These are phyloP conservation scores for Spisula solida DNA, from an alignment of 2,888 invertebrate genomes.

Conservation along the genomic window DNA sequence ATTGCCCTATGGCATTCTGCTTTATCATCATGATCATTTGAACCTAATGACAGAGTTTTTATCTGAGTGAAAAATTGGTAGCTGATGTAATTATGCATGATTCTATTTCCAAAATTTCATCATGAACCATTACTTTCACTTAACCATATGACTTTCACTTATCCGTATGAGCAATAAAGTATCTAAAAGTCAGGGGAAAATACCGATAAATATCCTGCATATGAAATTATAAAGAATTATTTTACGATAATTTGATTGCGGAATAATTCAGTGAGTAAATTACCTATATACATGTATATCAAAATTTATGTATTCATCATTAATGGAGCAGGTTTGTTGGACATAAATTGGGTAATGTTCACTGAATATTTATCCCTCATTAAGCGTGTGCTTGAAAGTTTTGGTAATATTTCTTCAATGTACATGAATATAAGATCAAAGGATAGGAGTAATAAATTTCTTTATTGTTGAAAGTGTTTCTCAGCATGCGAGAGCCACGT, in stretches of 20 bases:
- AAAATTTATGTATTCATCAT: not conserved
- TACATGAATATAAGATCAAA: conserved; percentile 34
- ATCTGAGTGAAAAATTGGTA: not conserved
- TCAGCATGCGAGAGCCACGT: conserved; percentile 41
- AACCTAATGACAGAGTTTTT: not conserved
- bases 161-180: not conserved
- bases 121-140: not conserved
- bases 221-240: not conserved
- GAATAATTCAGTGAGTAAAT: not conserved
- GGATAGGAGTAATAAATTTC: conserved; percentile 26
- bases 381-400: not conserved
- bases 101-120: not conserved
- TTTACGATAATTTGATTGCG: not conserved
- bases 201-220: not conserved
- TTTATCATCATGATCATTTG: not conserved
- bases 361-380: not conserved
- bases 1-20: not conserved
- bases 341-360: conserved; percentile 10
- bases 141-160: not conserved
- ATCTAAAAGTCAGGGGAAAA: not conserved
- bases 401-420: conserved; percentile 10
- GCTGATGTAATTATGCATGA: not conserved
- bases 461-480: conserved; percentile 42
- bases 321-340: not conserved
- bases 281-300: not conserved